Conservation (phyloP, 2,888 invertebrate genomes). For the Sylvicola fuscatus region DNA sequence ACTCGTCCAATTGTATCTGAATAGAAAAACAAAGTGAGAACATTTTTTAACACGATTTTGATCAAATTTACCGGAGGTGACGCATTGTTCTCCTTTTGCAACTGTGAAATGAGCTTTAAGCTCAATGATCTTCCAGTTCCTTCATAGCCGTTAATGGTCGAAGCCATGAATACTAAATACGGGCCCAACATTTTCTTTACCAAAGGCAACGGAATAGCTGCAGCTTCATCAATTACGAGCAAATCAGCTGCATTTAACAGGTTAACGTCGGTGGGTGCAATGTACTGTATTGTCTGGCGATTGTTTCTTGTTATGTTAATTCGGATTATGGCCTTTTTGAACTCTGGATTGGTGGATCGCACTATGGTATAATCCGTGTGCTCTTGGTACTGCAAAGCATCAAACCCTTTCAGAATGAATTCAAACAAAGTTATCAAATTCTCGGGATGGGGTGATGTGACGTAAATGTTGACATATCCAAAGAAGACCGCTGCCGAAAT, state of each 20-base stretch:
- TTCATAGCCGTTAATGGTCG: constrained; percentile 95
- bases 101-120: constrained; percentile 79
- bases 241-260: constrained; percentile 85
- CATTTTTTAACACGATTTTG: background rate
- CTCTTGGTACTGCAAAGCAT: constrained; percentile 85
- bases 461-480: constrained; percentile 73
- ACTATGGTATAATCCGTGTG: constrained; percentile 89
- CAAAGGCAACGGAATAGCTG: constrained; percentile 87
- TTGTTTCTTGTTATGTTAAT: constrained; percentile 82
- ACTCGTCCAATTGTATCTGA: constrained; percentile 70
- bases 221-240: constrained; percentile 94
- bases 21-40: constrained; percentile 5
- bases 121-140: constrained; percentile 94
- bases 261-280: constrained; percentile 78
- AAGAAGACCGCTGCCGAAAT: constrained; percentile 71
- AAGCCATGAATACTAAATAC: constrained; percentile 85
- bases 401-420: constrained; percentile 89
- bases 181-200: constrained; percentile 80
- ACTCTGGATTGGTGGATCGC: constrained; percentile 87
- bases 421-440: constrained; percentile 95
- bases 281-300: constrained; percentile 92
- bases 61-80: constrained; percentile 35
- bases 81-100: constrained; percentile 40
- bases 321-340: constrained; percentile 86
- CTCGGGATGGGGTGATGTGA: constrained; percentile 95